A percentile compares a stretch with the other conserved stretches of the same genome.
Evolutionary conservation across 2,888 invertebrate species (phyloP).

Genomic region (Brenthis daphne): DNA sequence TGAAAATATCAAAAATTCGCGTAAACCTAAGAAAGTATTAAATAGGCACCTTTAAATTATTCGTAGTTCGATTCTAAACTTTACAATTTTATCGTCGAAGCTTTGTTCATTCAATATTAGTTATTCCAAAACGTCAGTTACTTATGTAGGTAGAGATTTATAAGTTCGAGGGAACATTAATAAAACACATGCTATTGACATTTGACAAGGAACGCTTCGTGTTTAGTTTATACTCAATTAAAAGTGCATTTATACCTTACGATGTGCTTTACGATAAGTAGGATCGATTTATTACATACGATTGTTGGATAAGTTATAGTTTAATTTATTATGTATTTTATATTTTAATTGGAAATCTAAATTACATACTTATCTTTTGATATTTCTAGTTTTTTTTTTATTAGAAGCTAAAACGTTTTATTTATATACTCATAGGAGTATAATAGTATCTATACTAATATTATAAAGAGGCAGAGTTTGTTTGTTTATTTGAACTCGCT

Average conservation of each 20-base stretch:
- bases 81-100: too few species aligned
- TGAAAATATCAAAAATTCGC: too few species aligned
- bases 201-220: constrained; percentile 36
- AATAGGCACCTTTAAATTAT: too few species aligned
- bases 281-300: constrained; percentile 11
- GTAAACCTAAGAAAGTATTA: too few species aligned
- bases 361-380: constrained; percentile 1
- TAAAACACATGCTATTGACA: constrained; percentile 40
- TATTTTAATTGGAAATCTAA: neutral
- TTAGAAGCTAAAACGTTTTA: neutral
- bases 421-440: too few species aligned
- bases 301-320: constrained; percentile 3
- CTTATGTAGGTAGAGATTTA: constrained; percentile 20
- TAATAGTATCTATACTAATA: too few species aligned
- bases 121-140: constrained; percentile 1
- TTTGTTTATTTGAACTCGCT: too few species aligned
- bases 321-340: neutral
- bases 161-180: constrained; percentile 36
- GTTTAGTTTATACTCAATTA: constrained; percentile 29
- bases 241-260: constrained; percentile 22
- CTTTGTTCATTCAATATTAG: neutral
- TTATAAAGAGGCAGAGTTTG: too few species aligned
- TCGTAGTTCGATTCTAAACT: too few species aligned
- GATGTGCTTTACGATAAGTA: constrained; percentile 16
- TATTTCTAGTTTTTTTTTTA: constrained; percentile 1